These are phyloP conservation scores for Beris chalybata DNA, from an alignment of 2,888 invertebrate species.

Conservation along the genomic window DNA sequence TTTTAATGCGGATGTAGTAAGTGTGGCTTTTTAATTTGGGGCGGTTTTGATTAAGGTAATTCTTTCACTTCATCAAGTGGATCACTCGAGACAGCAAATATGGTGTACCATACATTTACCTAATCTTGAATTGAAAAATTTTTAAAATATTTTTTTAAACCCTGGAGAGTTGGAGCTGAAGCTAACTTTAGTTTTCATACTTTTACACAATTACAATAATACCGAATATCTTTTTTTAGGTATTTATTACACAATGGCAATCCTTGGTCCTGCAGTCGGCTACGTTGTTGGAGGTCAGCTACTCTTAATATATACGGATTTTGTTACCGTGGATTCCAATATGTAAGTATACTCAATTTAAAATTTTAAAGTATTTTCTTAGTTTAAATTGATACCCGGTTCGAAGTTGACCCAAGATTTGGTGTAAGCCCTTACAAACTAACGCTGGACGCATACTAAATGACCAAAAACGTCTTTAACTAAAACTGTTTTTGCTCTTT, in stretches of 20 bases:
- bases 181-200: constrained; percentile 14
- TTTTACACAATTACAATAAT: neutral
- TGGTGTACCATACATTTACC: neutral
- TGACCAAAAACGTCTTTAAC: no score
- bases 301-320: constrained; percentile 75
- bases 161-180: neutral
- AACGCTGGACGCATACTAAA: no score
- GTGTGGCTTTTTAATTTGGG: constrained; percentile 20
- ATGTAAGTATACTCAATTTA: constrained; percentile 61
- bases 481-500: no score
- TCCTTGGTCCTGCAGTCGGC: constrained; percentile 81
- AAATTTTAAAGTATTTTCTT: neutral
- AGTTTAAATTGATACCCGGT: no score
- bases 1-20: constrained; percentile 36
- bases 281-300: constrained; percentile 84
- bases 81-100: neutral
- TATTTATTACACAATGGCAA: constrained; percentile 80
- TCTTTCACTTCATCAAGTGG: neutral
- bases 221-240: constrained; percentile 55
- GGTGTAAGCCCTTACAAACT: no score
- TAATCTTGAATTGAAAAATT: neutral
- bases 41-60: neutral
- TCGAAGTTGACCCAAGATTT: no score
- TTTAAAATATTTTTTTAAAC: no score
- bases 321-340: constrained; percentile 64